Evolutionary conservation across 2,888 invertebrate species (phyloP).

Genomic region (Cephonodes hylas): DNA sequence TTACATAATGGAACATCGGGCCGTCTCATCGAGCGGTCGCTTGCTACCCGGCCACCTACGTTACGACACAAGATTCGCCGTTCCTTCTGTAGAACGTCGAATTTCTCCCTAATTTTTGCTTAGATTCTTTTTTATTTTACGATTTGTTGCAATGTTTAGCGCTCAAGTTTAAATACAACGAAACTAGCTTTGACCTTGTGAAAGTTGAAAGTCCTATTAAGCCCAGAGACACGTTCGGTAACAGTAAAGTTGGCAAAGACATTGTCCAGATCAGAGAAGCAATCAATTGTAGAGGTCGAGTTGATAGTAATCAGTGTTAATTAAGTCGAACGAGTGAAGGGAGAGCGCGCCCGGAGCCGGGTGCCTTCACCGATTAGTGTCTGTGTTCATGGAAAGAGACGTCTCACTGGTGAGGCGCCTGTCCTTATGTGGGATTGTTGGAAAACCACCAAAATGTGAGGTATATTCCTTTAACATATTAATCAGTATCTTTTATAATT

Average conservation of each 20-base stretch:
- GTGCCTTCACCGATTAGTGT: conserved; percentile 33
- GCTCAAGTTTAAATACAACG: conserved; percentile 11
- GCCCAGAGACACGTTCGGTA: conserved; percentile 14
- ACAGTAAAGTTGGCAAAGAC: conserved; percentile 15
- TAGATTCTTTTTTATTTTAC: conserved; percentile 20
- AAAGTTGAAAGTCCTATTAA: conserved; percentile 23
- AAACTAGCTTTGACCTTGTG: conserved; percentile 44
- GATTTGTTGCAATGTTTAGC: conserved; percentile 3
- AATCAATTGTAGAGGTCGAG: conserved; percentile 47
- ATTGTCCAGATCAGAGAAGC: not conserved
- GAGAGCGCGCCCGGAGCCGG: conserved; percentile 24
- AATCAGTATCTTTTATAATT: conserved; percentile 12
- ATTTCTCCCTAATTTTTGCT: conserved; percentile 29
- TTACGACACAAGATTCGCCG: conserved; percentile 29
- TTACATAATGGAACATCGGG: conserved; percentile 54
- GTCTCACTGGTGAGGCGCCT: conserved; percentile 53
- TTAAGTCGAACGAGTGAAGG: conserved; percentile 51
- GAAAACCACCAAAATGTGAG: conserved; percentile 48
- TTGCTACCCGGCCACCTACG: conserved; percentile 32
- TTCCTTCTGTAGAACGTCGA: conserved; percentile 32
- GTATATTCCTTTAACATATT: conserved; percentile 32
- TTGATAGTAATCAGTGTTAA: conserved; percentile 58
- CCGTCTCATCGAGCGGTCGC: conserved; percentile 36
- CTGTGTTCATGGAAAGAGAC: conserved; percentile 56
- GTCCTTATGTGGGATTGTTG: conserved; percentile 53